Conservation (phyloP, 2,888 invertebrate species). For the Sarcophaga rosellei region DNA sequence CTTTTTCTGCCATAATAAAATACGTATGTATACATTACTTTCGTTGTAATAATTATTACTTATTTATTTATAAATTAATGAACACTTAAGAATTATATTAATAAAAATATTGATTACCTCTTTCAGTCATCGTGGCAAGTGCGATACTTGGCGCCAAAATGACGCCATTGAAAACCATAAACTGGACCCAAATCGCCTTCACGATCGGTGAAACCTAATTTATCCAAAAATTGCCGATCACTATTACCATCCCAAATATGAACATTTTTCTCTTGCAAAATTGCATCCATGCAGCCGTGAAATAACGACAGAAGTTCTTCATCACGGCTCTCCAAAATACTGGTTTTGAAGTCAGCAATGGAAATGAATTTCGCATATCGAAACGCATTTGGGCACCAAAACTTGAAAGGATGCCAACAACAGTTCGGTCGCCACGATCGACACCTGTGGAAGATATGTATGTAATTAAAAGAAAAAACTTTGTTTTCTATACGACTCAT, state of each 20-base stretch:
- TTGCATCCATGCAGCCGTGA: slow-evolving; percentile 93
- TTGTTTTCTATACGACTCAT: not conserved
- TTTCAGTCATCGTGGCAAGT: slow-evolving; percentile 89
- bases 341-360: slow-evolving; percentile 95
- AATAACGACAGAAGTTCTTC: slow-evolving; percentile 98
- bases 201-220: slow-evolving; percentile 90
- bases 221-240: slow-evolving; percentile 93
- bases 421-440: slow-evolving; percentile 91
- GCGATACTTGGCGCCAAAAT: slow-evolving; percentile 95
- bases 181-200: slow-evolving; percentile 98
- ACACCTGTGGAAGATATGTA: slow-evolving; percentile 80
- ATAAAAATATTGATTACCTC: slow-evolving; percentile 86
- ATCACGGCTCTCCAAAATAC: slow-evolving; percentile 95
- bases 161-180: slow-evolving; percentile 99
- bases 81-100: too few species aligned
- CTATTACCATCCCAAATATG: slow-evolving; percentile 99
- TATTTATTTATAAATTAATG: too few species aligned
- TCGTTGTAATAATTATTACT: too few species aligned
- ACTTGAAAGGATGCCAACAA: slow-evolving; percentile 92
- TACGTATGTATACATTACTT: not conserved
- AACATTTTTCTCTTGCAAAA: slow-evolving; percentile 89
- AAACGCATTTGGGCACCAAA: slow-evolving; percentile 97
- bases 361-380: slow-evolving; percentile 87
- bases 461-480: not conserved
- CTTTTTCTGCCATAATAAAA: not conserved